Evolutionary conservation across 2,113 vertebrate species (phyloP), one percentile per base, ranked within the genome.

Genomic region (Bucco capensis): DNA sequence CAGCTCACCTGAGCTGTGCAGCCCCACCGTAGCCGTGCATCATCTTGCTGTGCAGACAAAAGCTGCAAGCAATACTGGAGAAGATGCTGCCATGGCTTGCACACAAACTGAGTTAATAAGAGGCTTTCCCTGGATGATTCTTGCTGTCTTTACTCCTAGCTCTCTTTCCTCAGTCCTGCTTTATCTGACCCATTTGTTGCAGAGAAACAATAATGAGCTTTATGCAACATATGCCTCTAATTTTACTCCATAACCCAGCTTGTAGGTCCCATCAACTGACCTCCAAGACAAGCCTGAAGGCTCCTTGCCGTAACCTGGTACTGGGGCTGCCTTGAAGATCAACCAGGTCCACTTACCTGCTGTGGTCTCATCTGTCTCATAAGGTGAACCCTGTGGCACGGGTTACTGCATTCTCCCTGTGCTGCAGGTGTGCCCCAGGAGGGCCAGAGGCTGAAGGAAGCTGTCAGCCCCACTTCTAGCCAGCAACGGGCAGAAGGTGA

Each of bases 351-450:
- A 5, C 51, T 73, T 1, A 1, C 12, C 2, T 3, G 1, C 54
- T 46, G 33, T 6, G 12, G 58, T 30, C 62, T 73, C 5, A 0
- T 23, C 21, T 49, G 31, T 46, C 10, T 24, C 0, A 0, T 33
- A 10, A 24, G 47, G 7, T 9, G 8, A 82, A n/a, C 50, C 44
- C 47, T 10, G 23, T 14, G 10, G 19, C 1, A 2, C 16, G 31
- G 35, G 19, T 35, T 5, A 22, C 51, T 28, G 38, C 1, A 3
- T 16, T 21, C 35, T 44, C 19, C n/a, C 53, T 12, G 21, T 3
- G 10, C 42, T 11, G 6, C 30, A 38, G 16, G 8, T 9, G 1
- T 21, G 23, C 5, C 15, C 27, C 16, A 0, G 1, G 5, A 47
- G 37, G 22, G 25, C 17, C 37, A 47, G 22, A 8, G 53, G 21